Evolutionary conservation across 2,888 invertebrate genomes (phyloP), one percentile per base, ranked within the genome.

Genomic region (Biston stratarius): DNA sequence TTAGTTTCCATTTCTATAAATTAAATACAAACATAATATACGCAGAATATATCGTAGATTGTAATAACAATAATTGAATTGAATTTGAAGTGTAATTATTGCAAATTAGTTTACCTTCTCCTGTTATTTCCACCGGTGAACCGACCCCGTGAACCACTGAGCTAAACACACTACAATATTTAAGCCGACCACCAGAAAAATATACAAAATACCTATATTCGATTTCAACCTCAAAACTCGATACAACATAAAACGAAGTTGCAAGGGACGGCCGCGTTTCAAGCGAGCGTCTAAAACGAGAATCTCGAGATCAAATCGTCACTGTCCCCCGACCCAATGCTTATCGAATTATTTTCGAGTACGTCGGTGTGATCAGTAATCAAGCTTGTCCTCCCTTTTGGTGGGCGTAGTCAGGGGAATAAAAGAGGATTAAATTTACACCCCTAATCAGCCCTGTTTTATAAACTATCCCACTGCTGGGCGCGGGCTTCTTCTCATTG

Each of bases 321-420:
- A 44, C 49, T 61, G 64, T 53, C 56, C 65, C 57, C 62, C 60
- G 70, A 58, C 57, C 61, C 59, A 52, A 44, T 34, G 49, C 47
- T 60, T 58, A 70, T 63, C 66, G 66, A 70, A 70, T 74, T 73
- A 74, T 73, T 67, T 70, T 34, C 64, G 70, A 70, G 74, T 65
- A 67, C 71, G 71, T 58, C 67, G 61, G 69, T 74, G 71, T 79
- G 74, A 79, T 79, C 80, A 74, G 77, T 82, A 80, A 82, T 83
- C 81, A 78, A 78, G 72, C 73, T 72, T 70, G 71, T 68, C 75
- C 71, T 73, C 67, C 57, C 57, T 59, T 0, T 6, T 52, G 52
- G 53, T 64, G 49, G 57, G 65, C 53, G 65, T 71, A 73, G 70
- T 70, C 61, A 57, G 70, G 70, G 69, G 67, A 61, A 15, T 15